Percentiles rank a stretch among this genome's conserved stretches.
These are phyloP conservation scores for Hirtodrosophila trivittata DNA, from an alignment of 2,888 invertebrate genomes.

Conservation along the genomic window DNA sequence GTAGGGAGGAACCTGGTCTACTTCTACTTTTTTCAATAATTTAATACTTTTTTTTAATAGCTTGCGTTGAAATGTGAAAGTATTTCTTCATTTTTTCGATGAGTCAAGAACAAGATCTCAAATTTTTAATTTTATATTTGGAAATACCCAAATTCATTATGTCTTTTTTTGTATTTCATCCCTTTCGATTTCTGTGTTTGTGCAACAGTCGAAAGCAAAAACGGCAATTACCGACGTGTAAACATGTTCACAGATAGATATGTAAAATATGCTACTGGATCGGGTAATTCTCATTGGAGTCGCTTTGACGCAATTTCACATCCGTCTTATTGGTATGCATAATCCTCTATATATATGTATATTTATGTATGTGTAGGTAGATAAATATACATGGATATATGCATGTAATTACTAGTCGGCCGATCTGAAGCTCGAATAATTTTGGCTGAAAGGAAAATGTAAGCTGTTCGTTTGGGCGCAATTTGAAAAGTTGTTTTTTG, in stretches of 20 bases:
- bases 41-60: too few species aligned
- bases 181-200: too few species aligned
- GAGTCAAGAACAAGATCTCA: too few species aligned
- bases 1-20: too few species aligned
- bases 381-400: neutral
- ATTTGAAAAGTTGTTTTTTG: slow-evolving; percentile 33
- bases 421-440: slow-evolving; percentile 20
- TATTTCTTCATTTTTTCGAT: too few species aligned
- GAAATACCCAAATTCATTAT: too few species aligned
- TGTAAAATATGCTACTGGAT: slow-evolving; percentile 2
- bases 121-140: too few species aligned
- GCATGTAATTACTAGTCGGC: slow-evolving; percentile 18
- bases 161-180: too few species aligned
- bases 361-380: neutral
- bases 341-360: slow-evolving; percentile 7
- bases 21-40: too few species aligned
- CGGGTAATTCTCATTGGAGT: slow-evolving; percentile 21
- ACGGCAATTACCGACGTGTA: neutral
- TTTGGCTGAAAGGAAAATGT: slow-evolving; percentile 27
- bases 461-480: slow-evolving; percentile 19
- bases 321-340: slow-evolving; percentile 35
- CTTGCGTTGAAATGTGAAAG: too few species aligned
- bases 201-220: neutral
- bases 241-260: neutral
- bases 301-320: slow-evolving; percentile 26